phyloP scores from a whole-genome alignment of 2,797 vertebrate genomes.

The Tokudaia muenninki region DNA sequence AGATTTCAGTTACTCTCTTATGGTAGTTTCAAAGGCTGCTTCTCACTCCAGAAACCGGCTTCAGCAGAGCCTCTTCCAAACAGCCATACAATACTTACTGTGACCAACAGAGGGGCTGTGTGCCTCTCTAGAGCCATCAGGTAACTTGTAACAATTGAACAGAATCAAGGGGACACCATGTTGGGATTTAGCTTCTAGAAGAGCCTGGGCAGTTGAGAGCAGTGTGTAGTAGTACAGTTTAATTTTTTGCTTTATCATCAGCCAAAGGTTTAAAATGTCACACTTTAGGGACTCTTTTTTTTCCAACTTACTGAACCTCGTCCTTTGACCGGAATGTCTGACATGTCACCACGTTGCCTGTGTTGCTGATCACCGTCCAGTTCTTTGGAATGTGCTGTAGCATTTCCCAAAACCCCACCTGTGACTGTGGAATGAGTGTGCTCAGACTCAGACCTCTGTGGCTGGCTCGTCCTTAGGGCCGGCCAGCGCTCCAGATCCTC shows the following conservation, averaged over 20 bases:
- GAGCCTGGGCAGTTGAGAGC: constrained; percentile 33
- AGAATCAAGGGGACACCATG: constrained; percentile 21
- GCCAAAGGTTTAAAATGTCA: constrained; percentile 72
- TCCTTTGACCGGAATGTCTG: constrained; percentile 31
- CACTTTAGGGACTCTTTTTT: constrained; percentile 50
- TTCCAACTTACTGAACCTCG: not conserved
- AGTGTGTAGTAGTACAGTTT: constrained; percentile 36
- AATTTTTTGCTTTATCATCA: constrained; percentile 72
- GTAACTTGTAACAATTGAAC: constrained; percentile 26
- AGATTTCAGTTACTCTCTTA: constrained; percentile 70
- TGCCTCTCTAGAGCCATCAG: constrained; percentile 32
- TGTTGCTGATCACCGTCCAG: constrained; percentile 3
- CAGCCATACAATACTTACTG: constrained; percentile 27
- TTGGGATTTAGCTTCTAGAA: constrained; percentile 59
- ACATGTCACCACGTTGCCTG: not conserved
- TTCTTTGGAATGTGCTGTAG: constrained; percentile 66
- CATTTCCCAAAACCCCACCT: constrained; percentile 66
- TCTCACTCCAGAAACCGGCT: constrained; percentile 61
- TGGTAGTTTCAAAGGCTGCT: constrained; percentile 71
- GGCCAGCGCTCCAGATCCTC: constrained; percentile 63
- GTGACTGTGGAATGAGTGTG: constrained; percentile 77
- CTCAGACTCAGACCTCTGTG: constrained; percentile 63
- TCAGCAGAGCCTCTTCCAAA: constrained; percentile 62
- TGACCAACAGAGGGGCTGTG: constrained; percentile 49
- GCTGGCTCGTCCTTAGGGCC: constrained; percentile 63